These are phyloP conservation scores for Lasioglossum albipes DNA, from an alignment of 1,140 invertebrate genomes.

Conservation along the genomic window DNA sequence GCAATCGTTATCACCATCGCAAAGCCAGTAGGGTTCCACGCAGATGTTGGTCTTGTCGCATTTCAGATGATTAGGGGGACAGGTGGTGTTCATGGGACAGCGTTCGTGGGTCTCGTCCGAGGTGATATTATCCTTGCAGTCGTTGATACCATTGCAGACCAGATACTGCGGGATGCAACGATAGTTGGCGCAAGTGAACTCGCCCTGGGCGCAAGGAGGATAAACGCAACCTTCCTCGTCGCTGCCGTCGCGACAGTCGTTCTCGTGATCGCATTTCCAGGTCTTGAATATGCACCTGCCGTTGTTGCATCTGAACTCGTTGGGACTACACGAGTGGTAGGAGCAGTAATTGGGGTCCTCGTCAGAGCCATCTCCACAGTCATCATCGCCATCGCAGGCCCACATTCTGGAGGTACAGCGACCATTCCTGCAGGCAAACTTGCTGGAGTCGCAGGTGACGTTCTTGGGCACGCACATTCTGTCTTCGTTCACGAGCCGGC, in stretches of 20 bases:
- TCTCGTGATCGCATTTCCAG: conserved; percentile 97
- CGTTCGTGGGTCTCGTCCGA: conserved; percentile 94
- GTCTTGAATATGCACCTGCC: conserved; percentile 96
- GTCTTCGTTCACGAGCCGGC: conserved; percentile 94
- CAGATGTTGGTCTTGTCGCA: conserved; percentile 97
- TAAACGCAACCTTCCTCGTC: conserved; percentile 96
- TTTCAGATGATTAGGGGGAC: conserved; percentile 92
- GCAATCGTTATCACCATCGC: conserved; percentile 96
- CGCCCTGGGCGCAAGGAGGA: conserved; percentile 92
- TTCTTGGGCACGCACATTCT: conserved; percentile 94
- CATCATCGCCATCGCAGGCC: conserved; percentile 97
- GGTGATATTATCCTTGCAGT: conserved; percentile 95
- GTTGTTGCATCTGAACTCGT: conserved; percentile 96
- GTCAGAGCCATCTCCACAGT: conserved; percentile 96
- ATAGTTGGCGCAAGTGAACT: conserved; percentile 96
- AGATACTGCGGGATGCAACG: conserved; percentile 93
- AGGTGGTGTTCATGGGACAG: conserved; percentile 92
- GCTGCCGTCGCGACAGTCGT: conserved; percentile 96
- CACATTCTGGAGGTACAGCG: conserved; percentile 97
- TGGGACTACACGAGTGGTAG: conserved; percentile 94
- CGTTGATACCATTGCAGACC: conserved; percentile 96
- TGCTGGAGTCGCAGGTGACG: conserved; percentile 91
- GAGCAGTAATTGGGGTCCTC: conserved; percentile 96
- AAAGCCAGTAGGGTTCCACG: conserved; percentile 96
- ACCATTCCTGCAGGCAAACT: conserved; percentile 96